phyloP scores from a whole-genome alignment of 2,113 vertebrate species.

The Indri indri region DNA sequence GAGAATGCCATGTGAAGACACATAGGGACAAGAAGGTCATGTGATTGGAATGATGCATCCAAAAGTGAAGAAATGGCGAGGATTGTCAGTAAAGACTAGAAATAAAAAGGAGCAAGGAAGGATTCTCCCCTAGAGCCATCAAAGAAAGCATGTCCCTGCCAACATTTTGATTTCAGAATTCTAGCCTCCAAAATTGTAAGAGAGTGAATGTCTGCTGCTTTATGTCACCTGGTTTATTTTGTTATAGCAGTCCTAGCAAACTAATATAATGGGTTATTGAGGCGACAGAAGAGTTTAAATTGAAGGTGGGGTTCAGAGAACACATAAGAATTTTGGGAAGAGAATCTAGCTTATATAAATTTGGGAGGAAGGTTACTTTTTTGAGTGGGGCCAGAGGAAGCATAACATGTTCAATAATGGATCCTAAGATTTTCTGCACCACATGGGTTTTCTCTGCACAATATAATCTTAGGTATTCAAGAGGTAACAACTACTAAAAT shows the following conservation, averaged over 20 bases:
- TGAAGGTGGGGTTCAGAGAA: background rate
- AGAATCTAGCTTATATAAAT: background rate
- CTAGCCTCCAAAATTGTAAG: background rate
- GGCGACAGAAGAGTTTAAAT: background rate
- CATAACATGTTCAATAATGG: background rate
- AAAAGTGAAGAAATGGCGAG: background rate
- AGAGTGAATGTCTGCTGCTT: background rate
- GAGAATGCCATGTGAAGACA: background rate
- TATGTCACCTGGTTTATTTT: background rate
- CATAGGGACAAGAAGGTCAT: background rate
- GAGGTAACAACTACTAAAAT: background rate
- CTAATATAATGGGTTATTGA: background rate
- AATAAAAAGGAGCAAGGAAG: background rate
- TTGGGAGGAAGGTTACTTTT: background rate
- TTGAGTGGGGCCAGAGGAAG: background rate
- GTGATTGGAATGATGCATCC: background rate
- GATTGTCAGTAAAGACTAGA: background rate
- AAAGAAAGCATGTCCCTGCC: background rate
- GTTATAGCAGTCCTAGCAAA: background rate
- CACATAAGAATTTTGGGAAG: background rate
- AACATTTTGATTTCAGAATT: background rate
- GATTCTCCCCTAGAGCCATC: too few relatives aligned
- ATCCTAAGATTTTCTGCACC: background rate
- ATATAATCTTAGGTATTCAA: background rate
- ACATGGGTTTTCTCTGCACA: background rate